These are phyloP conservation scores for Drosophila nigromelanica DNA, from an alignment of 1,140 invertebrate species.

Conservation along the genomic window DNA sequence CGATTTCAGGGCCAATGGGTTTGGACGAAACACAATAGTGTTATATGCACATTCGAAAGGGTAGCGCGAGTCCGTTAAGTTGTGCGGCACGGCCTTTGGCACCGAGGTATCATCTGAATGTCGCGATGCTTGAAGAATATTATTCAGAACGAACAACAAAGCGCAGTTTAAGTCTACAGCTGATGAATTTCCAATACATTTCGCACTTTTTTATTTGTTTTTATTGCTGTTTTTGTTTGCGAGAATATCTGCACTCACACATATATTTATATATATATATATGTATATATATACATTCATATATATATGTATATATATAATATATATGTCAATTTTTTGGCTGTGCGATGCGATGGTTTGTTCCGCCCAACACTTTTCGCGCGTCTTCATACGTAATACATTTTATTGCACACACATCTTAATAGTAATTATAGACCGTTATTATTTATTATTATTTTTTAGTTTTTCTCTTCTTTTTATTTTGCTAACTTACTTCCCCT, in stretches of 20 bases:
- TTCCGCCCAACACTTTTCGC: background rate
- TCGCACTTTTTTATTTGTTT: slow-evolving; percentile 35
- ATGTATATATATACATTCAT: background rate
- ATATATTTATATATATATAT: background rate
- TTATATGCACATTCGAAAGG: slow-evolving; percentile 39
- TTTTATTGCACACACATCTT: slow-evolving; percentile 6
- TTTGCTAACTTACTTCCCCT: slow-evolving; percentile 25
- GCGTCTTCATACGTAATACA: background rate
- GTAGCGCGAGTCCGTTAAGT: slow-evolving; percentile 53
- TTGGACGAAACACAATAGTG: slow-evolving; percentile 16
- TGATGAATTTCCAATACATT: slow-evolving; percentile 26
- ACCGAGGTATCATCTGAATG: slow-evolving; percentile 55
- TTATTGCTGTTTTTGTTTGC: slow-evolving; percentile 62
- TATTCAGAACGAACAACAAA: slow-evolving; percentile 21
- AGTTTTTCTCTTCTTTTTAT: slow-evolving; percentile 18
- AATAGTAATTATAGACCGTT: slow-evolving; percentile 6
- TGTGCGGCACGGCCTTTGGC: slow-evolving; percentile 55
- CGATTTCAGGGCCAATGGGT: background rate
- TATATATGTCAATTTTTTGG: slow-evolving; percentile 56
- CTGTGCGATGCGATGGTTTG: slow-evolving; percentile 58
- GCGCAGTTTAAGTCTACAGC: slow-evolving; percentile 12
- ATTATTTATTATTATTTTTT: slow-evolving; percentile 6
- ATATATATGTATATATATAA: slow-evolving; percentile 30
- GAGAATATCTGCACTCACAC: slow-evolving; percentile 28
- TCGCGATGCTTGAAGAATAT: slow-evolving; percentile 42